Percentiles rank a stretch among this genome's conserved stretches.
Evolutionary conservation across 2,797 vertebrate genomes (phyloP).

Genomic region (Arctocebus calabarensis): DNA sequence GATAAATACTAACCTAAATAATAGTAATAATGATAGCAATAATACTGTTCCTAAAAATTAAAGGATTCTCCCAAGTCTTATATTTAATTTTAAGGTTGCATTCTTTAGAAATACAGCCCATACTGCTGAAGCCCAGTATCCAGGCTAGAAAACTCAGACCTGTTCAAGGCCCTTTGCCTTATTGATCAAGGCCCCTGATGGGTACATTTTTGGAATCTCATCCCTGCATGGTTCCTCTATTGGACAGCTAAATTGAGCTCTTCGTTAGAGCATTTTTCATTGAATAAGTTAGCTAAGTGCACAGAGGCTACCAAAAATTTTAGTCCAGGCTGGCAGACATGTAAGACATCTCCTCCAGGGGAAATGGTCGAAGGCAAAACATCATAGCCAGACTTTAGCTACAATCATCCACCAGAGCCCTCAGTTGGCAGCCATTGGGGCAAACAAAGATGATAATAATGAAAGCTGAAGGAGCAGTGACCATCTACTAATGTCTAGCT

Average conservation of each 20-base stretch:
- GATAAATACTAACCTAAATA: slow-evolving; percentile 5
- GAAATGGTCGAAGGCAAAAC: background rate
- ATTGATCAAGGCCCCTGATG: too few species aligned
- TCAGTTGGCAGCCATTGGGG: background rate
- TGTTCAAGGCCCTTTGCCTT: background rate
- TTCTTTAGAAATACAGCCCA: background rate
- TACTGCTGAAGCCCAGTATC: background rate
- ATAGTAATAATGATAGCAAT: background rate
- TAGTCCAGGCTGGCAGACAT: background rate
- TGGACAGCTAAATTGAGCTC: background rate
- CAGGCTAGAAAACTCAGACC: background rate
- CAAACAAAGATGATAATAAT: background rate
- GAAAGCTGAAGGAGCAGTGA: background rate
- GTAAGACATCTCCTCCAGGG: background rate
- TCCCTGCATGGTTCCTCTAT: background rate
- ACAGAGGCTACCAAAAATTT: background rate
- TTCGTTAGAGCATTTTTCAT: background rate
- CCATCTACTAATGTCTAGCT: too few species aligned
- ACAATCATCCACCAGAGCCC: background rate
- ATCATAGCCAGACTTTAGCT: background rate
- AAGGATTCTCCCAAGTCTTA: background rate
- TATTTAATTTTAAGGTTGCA: background rate
- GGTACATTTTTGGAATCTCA: background rate
- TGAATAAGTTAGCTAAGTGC: background rate
- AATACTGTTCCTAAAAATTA: background rate